Evolutionary conservation across 2,113 vertebrate species (phyloP).

Genomic region (Hippopotamus amphibius): DNA sequence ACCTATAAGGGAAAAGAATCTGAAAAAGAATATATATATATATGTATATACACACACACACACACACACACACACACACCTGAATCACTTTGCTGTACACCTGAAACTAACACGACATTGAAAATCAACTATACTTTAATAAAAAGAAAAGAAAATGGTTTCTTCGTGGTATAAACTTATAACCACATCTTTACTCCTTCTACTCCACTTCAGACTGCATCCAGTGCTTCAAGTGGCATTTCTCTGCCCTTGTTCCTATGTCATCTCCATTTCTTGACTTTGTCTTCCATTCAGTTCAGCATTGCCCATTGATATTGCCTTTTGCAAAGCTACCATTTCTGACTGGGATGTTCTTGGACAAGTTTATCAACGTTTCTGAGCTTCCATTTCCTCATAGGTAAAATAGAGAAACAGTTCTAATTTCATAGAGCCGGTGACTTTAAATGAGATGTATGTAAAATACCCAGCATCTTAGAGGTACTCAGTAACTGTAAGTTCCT

Average conservation of each 20-base stretch:
- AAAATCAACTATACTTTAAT: neutral
- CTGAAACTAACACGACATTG: neutral
- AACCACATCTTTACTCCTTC: rapidly evolving
- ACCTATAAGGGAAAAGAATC: neutral
- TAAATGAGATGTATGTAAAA: neutral
- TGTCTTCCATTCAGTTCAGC: neutral
- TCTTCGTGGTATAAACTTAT: too few relatives aligned
- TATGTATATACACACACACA: rapidly evolving
- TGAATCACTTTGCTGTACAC: neutral
- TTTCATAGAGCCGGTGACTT: neutral
- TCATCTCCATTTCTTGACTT: neutral
- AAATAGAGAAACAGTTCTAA: neutral
- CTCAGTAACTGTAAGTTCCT: neutral
- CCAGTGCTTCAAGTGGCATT: neutral
- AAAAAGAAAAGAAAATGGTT: neutral
- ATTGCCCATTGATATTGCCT: neutral
- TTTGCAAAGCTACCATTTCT: neutral
- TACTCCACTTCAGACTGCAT: neutral
- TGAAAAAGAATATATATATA: neutral
- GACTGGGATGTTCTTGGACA: neutral
- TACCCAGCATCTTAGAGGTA: neutral
- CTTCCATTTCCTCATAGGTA: neutral
- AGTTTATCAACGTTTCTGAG: neutral
- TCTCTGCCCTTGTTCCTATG: neutral
- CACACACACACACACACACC: neutral